Evolutionary conservation across 2,888 invertebrate species (phyloP).

Genomic region (Cheilosia vernalis): DNA sequence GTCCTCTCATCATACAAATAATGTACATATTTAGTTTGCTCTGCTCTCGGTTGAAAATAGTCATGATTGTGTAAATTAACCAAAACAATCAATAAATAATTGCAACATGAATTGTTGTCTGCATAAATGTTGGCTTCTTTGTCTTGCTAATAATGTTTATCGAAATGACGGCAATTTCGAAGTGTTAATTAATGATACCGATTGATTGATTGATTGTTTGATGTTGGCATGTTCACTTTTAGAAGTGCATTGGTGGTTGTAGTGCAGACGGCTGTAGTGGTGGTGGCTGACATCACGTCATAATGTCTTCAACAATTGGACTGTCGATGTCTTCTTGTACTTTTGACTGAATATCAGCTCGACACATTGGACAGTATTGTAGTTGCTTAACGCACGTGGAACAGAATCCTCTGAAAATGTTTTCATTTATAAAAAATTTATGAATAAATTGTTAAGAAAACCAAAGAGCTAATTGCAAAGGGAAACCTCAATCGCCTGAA

Average conservation of each 20-base stretch:
- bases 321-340: conserved; percentile 77
- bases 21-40: conserved; percentile 26
- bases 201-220: conserved; percentile 2
- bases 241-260: conserved; percentile 51
- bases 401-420: conserved; percentile 91
- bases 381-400: conserved; percentile 90
- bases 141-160: conserved; percentile 8
- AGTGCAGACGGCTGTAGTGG: conserved; percentile 35
- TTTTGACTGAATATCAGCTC: conserved; percentile 82
- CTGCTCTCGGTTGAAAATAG: conserved; percentile 1
- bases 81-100: not conserved
- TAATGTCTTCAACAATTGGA: conserved; percentile 72
- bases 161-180: conserved; percentile 10
- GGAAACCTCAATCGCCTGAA: too few species aligned
- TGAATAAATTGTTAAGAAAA: too few species aligned
- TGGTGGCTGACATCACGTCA: conserved; percentile 57
- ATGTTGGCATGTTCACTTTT: conserved; percentile 39
- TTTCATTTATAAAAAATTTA: too few species aligned
- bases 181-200: conserved; percentile 16
- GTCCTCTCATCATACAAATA: conserved; percentile 38
- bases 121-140: conserved; percentile 8
- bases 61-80: conserved; percentile 2
- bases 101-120: conserved; percentile 7
- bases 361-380: conserved; percentile 94
- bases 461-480: too few species aligned